Evolutionary conservation across 1,140 invertebrate genomes (phyloP), one percentile per base, ranked within the genome.

Genomic region (Heliconius hermathena): DNA sequence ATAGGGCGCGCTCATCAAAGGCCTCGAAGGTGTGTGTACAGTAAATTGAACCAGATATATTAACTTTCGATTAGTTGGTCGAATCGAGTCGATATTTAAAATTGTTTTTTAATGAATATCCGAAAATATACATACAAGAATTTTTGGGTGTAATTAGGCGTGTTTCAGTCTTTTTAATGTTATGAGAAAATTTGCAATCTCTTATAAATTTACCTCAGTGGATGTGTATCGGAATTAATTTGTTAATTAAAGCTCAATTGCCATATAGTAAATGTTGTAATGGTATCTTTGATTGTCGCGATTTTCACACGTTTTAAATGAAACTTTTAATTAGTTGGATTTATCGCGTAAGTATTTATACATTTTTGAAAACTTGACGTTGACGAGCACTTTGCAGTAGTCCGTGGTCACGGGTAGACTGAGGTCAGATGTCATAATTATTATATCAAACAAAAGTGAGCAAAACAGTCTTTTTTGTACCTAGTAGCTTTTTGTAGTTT

Each of bases 191-290:
- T 78, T 83, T 83, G 82, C 84, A 82, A 82, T 85, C 80, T 76
- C 82, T 60, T 81, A 81, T 72, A 79, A 78, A 81, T 83, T 79
- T 46, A 75, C 73, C 75, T 76, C 82, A 80, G 81, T 85, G 84
- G 84, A 83, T 85, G 83, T 71, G 71, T 49, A 54, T 29, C n/a
- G 74, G 38, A 72, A 74, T 81, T 77, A 70, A 54, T 73, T 77
- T 54, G 26, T 20, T 71, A 66, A 36, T 70, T 18, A 54, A 74
- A 74, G 8, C 26, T 33, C 33, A 57, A 77, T 77, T 46, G 36
- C 26, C 70, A 26, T 66, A 41, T 22, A 74, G 76, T 76, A 66
- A 74, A 74, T 38, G 22, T 33, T 8, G 41, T 29, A 3, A 73
- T 66, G 6, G 1, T 52, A 52, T 8, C 18, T 52, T 8, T 20